These are phyloP conservation scores for Holothuria leucospilota DNA, from an alignment of 53 echinoderm and acorn worm genomes.

Conservation along the genomic window DNA sequence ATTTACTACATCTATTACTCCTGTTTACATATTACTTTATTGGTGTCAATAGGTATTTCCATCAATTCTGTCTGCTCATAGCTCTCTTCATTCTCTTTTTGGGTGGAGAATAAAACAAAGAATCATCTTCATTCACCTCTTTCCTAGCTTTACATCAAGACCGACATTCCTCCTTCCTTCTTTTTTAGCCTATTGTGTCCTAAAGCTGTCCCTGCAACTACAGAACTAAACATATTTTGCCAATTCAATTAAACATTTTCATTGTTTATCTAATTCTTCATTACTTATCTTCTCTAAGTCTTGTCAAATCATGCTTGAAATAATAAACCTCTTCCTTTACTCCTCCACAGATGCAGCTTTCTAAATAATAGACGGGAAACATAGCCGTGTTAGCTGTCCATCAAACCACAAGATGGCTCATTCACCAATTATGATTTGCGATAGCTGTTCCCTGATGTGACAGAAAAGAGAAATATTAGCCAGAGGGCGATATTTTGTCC, in stretches of 20 bases:
- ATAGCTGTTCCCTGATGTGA: constrained; percentile 47
- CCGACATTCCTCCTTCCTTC: constrained; percentile 17
- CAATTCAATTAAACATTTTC: constrained; percentile 42
- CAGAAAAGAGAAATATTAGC: constrained; percentile 43
- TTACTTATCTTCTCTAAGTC: constrained; percentile 31
- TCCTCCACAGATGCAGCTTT: constrained; percentile 31
- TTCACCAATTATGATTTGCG: constrained; percentile 50
- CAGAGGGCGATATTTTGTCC: constrained; percentile 45
- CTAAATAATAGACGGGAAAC: constrained; percentile 32
- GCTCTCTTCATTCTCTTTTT: too few relatives aligned
- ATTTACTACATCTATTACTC: too few relatives aligned
- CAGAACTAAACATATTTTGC: constrained; percentile 12
- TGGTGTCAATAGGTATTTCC: too few relatives aligned
- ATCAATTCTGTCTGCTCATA: too few relatives aligned
- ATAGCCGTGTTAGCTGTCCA: constrained; percentile 37
- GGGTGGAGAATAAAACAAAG: constrained; percentile 10
- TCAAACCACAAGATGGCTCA: constrained; percentile 43
- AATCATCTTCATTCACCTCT: neutral
- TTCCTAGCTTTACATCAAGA: neutral
- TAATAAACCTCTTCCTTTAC: constrained; percentile 38
- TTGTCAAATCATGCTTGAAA: constrained; percentile 43
- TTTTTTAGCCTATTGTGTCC: constrained; percentile 7
- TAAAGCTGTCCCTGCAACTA: constrained; percentile 8
- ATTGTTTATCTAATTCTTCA: constrained; percentile 44
- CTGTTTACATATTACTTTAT: too few relatives aligned